Percentiles rank a stretch among this genome's conserved stretches.
Conservation (phyloP, 2,113 vertebrate genomes). For the Gallinago jamesoni region DNA sequence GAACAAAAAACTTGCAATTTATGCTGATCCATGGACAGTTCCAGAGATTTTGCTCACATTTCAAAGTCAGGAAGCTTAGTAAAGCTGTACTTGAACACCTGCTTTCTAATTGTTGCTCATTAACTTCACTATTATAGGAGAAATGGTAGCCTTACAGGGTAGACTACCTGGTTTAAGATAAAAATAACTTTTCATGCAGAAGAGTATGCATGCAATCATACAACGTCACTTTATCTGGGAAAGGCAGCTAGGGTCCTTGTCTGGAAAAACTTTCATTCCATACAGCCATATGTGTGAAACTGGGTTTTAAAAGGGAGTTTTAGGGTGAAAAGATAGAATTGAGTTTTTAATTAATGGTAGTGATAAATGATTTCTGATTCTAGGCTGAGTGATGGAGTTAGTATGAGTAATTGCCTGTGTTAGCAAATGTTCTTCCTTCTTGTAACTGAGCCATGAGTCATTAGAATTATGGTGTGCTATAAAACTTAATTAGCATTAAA, state of each 20-base stretch:
- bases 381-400: neutral
- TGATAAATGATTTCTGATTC: neutral
- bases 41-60: no score
- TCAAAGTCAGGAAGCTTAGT: neutral
- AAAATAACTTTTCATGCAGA: neutral
- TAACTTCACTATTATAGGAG: neutral
- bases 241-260: neutral
- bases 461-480: slow-evolving; percentile 34
- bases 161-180: neutral
- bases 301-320: neutral
- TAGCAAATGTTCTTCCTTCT: slow-evolving; percentile 14
- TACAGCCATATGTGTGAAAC: neutral
- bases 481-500: slow-evolving; percentile 51
- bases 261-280: neutral
- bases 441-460: slow-evolving; percentile 28
- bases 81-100: neutral
- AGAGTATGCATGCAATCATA: neutral
- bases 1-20: neutral
- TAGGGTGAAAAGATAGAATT: neutral
- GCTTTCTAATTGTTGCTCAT: neutral
- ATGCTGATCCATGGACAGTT: no score
- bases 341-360: neutral
- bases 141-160: neutral
- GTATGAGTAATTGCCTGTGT: neutral
- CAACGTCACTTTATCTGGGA: neutral